Percentiles rank a stretch among this genome's conserved stretches.
These are phyloP conservation scores for Andrena bucephala DNA, from an alignment of 2,888 invertebrate species.

Conservation along the genomic window DNA sequence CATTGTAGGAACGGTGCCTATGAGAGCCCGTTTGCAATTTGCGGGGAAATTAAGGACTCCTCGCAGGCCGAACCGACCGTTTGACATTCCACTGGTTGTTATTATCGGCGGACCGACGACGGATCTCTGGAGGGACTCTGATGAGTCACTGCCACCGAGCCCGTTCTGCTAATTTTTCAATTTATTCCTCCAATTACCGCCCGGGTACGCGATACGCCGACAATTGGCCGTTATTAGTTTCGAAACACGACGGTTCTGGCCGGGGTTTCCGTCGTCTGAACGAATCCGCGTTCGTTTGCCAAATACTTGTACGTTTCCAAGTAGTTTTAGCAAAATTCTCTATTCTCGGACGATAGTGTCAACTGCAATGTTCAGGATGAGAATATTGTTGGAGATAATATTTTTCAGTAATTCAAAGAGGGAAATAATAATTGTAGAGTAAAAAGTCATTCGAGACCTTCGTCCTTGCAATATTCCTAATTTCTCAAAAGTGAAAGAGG, in stretches of 20 bases:
- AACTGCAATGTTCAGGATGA: background rate
- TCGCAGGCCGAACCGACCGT: conserved; percentile 73
- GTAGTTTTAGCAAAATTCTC: background rate
- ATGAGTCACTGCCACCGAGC: conserved; percentile 71
- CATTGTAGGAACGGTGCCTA: conserved; percentile 56
- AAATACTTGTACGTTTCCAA: conserved; percentile 2
- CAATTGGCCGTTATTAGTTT: conserved; percentile 81
- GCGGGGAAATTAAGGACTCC: conserved; percentile 73
- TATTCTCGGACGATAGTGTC: background rate
- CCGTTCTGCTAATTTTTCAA: conserved; percentile 83
- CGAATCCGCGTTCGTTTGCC: conserved; percentile 59
- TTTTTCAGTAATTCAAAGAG: no score
- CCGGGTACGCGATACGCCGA: conserved; percentile 79
- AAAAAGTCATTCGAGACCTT: no score
- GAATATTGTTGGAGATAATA: no score
- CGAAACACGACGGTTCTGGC: conserved; percentile 71
- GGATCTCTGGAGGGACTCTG: conserved; percentile 66
- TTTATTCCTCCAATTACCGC: conserved; percentile 82
- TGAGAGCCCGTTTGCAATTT: conserved; percentile 70
- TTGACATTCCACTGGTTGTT: conserved; percentile 81
- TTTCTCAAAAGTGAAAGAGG: no score
- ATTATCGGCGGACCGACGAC: conserved; percentile 78
- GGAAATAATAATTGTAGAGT: no score
- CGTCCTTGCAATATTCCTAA: no score
- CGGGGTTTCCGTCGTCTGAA: conserved; percentile 69